These are phyloP conservation scores for Petrocephalus microphthalmus DNA, from an alignment of 2,113 vertebrate species.

Conservation along the genomic window DNA sequence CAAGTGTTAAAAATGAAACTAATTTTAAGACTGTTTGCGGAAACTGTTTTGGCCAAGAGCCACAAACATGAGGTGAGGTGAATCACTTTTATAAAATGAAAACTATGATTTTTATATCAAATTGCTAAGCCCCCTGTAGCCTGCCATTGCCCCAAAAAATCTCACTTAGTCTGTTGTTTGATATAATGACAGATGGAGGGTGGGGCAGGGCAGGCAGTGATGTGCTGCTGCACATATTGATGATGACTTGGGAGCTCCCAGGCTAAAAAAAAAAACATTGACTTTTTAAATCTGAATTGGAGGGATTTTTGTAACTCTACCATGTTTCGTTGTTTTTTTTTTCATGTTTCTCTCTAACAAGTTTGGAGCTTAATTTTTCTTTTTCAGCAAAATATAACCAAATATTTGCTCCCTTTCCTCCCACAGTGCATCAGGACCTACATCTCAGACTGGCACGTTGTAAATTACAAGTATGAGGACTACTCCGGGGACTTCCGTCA, in stretches of 20 bases:
- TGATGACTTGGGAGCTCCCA: background rate
- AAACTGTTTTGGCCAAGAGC: background rate
- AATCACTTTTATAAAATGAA: background rate
- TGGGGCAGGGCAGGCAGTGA: background rate
- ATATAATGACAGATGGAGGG: background rate
- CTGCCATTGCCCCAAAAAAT: background rate
- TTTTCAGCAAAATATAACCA: background rate
- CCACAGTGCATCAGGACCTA: slow-evolving; percentile 92
- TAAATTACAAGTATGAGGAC: slow-evolving; percentile 91
- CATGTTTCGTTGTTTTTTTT: background rate
- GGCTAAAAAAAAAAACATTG: background rate
- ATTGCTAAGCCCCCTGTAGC: background rate
- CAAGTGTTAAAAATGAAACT: background rate
- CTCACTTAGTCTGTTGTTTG: too few relatives aligned
- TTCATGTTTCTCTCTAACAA: background rate
- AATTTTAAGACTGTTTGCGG: background rate
- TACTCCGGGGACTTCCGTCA: slow-evolving; percentile 96
- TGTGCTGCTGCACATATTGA: background rate
- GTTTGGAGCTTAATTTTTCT: background rate
- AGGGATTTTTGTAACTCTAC: background rate
- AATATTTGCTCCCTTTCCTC: slow-evolving; percentile 23
- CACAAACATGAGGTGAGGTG: background rate
- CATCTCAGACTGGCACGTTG: slow-evolving; percentile 91
- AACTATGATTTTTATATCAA: background rate
- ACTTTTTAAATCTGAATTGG: background rate